phyloP scores from a whole-genome alignment of 2,888 invertebrate species.

The Drosophila paramelanica region DNA sequence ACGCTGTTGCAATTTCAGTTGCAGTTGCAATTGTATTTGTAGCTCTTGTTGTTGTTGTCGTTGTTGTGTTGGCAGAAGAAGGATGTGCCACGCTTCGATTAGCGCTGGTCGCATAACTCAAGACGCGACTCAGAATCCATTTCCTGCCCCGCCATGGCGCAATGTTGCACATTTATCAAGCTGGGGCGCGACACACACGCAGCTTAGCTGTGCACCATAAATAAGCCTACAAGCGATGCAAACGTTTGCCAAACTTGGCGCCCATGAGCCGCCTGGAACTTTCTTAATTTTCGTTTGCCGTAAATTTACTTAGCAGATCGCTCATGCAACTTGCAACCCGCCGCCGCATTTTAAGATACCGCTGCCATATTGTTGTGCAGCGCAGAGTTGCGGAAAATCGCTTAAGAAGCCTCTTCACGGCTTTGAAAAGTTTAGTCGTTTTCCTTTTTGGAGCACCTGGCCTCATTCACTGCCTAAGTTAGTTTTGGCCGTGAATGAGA shows the following conservation, averaged over 20 bases:
- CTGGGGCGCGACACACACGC: conserved; percentile 30
- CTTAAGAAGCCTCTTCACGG: conserved; percentile 57
- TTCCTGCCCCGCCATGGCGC: conserved; percentile 50
- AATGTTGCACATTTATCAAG: conserved; percentile 61
- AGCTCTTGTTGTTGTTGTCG: background rate
- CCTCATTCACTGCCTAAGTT: conserved; percentile 20
- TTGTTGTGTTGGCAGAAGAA: conserved; percentile 1
- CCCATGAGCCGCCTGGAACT: conserved; percentile 39
- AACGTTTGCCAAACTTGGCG: conserved; percentile 23
- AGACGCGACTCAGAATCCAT: conserved; percentile 56
- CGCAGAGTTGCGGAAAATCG: conserved; percentile 66
- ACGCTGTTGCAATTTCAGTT: conserved; percentile 20
- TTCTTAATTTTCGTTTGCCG: conserved; percentile 70
- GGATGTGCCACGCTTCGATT: conserved; percentile 30
- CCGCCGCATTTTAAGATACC: conserved; percentile 10
- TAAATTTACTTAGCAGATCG: conserved; percentile 50
- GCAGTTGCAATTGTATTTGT: conserved; percentile 3
- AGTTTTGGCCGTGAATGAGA: conserved; percentile 32
- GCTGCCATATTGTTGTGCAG: conserved; percentile 64
- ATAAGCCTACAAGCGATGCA: conserved; percentile 57
- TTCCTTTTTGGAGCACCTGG: conserved; percentile 16
- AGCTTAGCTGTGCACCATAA: conserved; percentile 60
- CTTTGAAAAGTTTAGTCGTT: conserved; percentile 55
- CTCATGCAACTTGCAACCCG: conserved; percentile 15
- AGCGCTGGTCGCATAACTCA: conserved; percentile 56